Percentiles rank a stretch among this genome's conserved stretches.
These are phyloP conservation scores for Allolobophora icterica DNA, from an alignment of 2,888 invertebrate genomes.

Conservation along the genomic window DNA sequence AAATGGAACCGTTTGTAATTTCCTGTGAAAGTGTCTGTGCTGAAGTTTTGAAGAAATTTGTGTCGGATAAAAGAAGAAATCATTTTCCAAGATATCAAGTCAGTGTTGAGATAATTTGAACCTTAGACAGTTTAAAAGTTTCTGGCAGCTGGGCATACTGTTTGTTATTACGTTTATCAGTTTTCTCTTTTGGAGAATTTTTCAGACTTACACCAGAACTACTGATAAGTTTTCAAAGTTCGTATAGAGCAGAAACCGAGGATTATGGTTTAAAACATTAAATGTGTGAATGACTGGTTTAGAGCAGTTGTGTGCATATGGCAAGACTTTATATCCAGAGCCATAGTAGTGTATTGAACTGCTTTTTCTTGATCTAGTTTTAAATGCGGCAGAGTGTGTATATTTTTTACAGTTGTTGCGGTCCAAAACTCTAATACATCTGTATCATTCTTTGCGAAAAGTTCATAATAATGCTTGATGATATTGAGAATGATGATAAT, in stretches of 20 bases:
- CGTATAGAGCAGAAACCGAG: not conserved
- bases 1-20: no score
- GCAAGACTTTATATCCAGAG: not conserved
- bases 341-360: not conserved
- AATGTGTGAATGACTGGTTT: no score
- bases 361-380: not conserved
- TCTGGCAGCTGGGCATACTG: not conserved
- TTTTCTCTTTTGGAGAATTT: not conserved
- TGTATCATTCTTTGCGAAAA: not conserved
- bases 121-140: not conserved
- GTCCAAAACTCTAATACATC: not conserved
- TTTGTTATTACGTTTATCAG: not conserved
- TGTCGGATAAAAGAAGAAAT: no score
- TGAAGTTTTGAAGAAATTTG: no score
- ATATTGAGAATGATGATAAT: not conserved
- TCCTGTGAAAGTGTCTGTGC: no score
- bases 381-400: not conserved
- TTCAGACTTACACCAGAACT: not conserved
- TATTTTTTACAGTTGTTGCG: not conserved
- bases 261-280: not conserved
- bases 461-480: not conserved
- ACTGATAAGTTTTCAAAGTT: not conserved
- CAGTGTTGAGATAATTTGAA: not conserved
- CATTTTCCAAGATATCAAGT: not conserved
- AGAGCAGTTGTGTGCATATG: not conserved